Evolutionary conservation across 2,797 vertebrate species (phyloP), one percentile per base, ranked within the genome.

Genomic region (Pygocentrus nattereri): DNA sequence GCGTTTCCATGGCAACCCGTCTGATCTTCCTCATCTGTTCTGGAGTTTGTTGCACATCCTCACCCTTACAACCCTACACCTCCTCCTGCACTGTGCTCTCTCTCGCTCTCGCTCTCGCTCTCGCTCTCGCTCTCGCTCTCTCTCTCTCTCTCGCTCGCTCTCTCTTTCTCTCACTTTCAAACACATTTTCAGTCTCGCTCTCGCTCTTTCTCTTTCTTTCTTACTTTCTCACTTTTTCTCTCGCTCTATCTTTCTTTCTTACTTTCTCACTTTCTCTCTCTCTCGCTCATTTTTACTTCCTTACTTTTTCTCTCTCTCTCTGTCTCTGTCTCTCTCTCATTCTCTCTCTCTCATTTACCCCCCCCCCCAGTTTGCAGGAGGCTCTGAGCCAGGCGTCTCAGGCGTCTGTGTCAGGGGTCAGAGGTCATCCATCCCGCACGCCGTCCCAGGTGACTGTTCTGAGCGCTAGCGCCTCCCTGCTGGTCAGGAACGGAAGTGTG

Each of bases 401-500:
- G 95, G 95, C 95, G 94, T 96, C 94, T 93, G 89, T 93, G 81
- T 93, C 93, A 93, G 97, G 97, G 95, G 94, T 95, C 94, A 97
- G 94, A 96, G 94, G 94, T 92, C 97, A 97, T 95, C 95, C 97
- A 47, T 96, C 97, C 93, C 89, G 96, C 84, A 96, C 97, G 92
- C 95, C 95, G 81, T 96, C 97, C 93, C 98, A 98, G 96, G 96
- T 97, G 91, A 97, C 98, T 88, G 96, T 98, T 94, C 96, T 97
- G 93, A 96, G 97, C 90, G 93, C 97, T 90, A 98, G 97, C 89
- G 91, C 97, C 93, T 97, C 98, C 96, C 97, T 99, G 97, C 97
- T 99, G 98, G 97, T 98, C 97, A 99, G 97, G 97, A 98, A 97
- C 89, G 98, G 97, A 95, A 99, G 97, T 96, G 93, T 95, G 88